Evolutionary conservation across 2,797 vertebrate species (phyloP).

Genomic region (Dromococcyx pavoninus): DNA sequence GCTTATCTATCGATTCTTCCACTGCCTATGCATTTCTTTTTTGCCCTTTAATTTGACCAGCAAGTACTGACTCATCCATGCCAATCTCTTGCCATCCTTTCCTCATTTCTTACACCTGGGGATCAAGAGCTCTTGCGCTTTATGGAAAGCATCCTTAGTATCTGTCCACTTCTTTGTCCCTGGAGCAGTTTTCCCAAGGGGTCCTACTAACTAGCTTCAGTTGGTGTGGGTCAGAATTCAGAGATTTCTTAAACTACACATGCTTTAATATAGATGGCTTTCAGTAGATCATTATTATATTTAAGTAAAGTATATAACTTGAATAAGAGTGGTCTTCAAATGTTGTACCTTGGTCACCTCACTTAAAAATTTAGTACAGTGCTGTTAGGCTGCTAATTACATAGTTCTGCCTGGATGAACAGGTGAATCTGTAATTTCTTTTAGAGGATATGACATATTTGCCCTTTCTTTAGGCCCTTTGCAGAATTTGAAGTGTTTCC

Average conservation of each 20-base stretch:
- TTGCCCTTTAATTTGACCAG: not conserved
- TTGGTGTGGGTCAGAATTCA: not conserved
- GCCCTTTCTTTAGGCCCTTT: not conserved
- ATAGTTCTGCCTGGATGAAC: not conserved
- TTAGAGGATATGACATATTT: not conserved
- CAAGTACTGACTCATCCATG: not conserved
- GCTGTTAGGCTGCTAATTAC: not conserved
- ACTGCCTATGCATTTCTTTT: not conserved
- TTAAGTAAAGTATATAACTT: not conserved
- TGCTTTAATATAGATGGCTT: not conserved
- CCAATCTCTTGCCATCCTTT: not conserved
- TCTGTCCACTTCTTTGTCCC: not conserved
- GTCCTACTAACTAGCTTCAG: not conserved
- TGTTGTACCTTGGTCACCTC: not conserved
- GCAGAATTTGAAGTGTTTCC: not conserved
- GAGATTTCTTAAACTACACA: not conserved
- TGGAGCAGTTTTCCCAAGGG: not conserved
- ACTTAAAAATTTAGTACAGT: not conserved
- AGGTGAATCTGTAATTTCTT: not conserved
- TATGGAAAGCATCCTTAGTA: not conserved
- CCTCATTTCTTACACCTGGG: not conserved
- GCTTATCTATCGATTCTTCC: not conserved
- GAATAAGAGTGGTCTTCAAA: not conserved
- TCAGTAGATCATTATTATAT: not conserved
- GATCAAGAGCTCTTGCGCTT: not conserved